Conservation (phyloP, 2,888 invertebrate genomes). For the Athalia rosae region DNA sequence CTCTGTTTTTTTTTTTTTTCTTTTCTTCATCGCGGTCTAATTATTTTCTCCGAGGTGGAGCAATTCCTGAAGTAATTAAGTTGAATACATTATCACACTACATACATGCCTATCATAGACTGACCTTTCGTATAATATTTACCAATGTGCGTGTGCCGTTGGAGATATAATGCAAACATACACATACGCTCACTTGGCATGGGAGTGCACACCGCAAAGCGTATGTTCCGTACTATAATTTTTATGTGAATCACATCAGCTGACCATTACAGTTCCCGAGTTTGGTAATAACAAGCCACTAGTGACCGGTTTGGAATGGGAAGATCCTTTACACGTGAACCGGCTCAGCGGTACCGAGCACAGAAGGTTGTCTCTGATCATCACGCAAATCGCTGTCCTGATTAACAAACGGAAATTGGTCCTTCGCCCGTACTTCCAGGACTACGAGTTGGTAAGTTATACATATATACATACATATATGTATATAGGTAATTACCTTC, state of each 20-base stretch:
- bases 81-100: neutral
- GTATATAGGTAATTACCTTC: too few species aligned
- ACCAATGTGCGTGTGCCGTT: too few species aligned
- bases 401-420: conserved; percentile 78
- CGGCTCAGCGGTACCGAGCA: conserved; percentile 80
- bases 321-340: conserved; percentile 82
- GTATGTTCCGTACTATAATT: neutral
- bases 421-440: conserved; percentile 84
- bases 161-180: neutral
- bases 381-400: conserved; percentile 83
- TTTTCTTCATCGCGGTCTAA: too few species aligned
- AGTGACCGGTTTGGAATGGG: conserved; percentile 79
- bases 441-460: conserved; percentile 79
- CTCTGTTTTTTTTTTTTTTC: too few species aligned
- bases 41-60: too few species aligned
- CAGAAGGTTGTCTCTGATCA: conserved; percentile 80
- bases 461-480: neutral
- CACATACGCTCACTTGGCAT: neutral
- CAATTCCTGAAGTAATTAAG: too few species aligned
- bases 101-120: neutral
- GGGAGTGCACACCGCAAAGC: neutral
- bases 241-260: conserved; percentile 6
- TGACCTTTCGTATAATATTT: neutral
- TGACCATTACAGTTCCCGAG: conserved; percentile 72
- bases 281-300: conserved; percentile 74